A percentile compares a stretch with the other conserved stretches of the same genome.
These are phyloP conservation scores for Stomorhina lunata DNA, from an alignment of 2,888 invertebrate genomes.

Conservation along the genomic window DNA sequence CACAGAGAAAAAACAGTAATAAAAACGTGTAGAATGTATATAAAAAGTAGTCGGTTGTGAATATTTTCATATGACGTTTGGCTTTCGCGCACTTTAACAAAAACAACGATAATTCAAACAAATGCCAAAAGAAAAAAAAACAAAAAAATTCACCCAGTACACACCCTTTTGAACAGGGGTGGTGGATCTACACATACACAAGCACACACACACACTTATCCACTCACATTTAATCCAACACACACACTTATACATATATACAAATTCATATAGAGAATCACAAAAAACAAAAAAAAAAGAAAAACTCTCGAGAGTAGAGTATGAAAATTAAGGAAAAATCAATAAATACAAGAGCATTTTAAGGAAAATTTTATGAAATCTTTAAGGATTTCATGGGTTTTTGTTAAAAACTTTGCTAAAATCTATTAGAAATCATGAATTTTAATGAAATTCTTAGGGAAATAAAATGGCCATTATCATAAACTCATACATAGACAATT, in stretches of 20 bases:
- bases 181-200: constrained; percentile 28
- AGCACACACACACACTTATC: neutral
- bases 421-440: neutral
- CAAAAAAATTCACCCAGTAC: constrained; percentile 66
- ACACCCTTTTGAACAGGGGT: constrained; percentile 67
- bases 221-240: neutral
- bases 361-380: constrained; percentile 14
- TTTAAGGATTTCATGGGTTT: neutral
- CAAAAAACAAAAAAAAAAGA: neutral
- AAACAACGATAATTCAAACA: neutral
- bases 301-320: constrained; percentile 1
- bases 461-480: neutral
- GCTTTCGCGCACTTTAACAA: constrained; percentile 16
- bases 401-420: neutral
- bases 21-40: neutral
- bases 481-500: constrained; percentile 7
- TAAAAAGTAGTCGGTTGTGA: neutral
- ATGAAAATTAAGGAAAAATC: constrained; percentile 60
- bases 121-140: constrained; percentile 21
- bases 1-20: constrained; percentile 21
- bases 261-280: constrained; percentile 20
- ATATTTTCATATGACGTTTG: too few relatives aligned
- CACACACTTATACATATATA: constrained; percentile 11
- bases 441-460: neutral
- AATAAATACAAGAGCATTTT: constrained; percentile 42